Percentiles rank a stretch among this genome's conserved stretches.
Conservation (phyloP, 2,888 invertebrate species). For the Fabriciana adippe region DNA sequence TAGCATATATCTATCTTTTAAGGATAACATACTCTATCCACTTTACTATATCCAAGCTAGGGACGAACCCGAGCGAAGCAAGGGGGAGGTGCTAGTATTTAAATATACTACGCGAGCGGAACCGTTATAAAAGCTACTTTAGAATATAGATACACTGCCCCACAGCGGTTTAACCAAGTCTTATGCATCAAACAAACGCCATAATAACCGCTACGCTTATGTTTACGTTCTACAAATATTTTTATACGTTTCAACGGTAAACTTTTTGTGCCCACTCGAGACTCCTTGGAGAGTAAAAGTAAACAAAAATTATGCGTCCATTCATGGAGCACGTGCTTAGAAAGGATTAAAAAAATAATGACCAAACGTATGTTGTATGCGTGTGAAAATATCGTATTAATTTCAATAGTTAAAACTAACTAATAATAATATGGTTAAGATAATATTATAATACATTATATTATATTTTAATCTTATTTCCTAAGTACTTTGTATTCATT, state of each 20-base stretch:
- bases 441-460: too few species aligned
- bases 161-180: constrained; percentile 27
- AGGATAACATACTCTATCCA: too few species aligned
- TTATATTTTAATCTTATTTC: too few species aligned
- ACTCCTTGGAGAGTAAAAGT: constrained; percentile 71
- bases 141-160: not conserved
- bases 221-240: constrained; percentile 67
- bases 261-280: constrained; percentile 58
- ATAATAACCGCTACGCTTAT: constrained; percentile 49
- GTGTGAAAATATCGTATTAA: constrained; percentile 16
- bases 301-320: constrained; percentile 77
- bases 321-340: constrained; percentile 68
- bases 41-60: too few species aligned
- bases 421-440: not conserved
- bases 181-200: constrained; percentile 43
- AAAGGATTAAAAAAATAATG: constrained; percentile 46
- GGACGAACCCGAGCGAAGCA: too few species aligned
- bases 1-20: too few species aligned
- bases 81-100: too few species aligned
- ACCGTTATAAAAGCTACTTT: too few species aligned
- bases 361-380: not conserved
- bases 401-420: not conserved
- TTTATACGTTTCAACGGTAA: constrained; percentile 61
- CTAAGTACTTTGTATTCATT: too few species aligned
- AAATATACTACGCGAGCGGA: too few species aligned